Evolutionary conservation across 1,140 invertebrate genomes (phyloP), one percentile per base, ranked within the genome.

Genomic region (Tetranychus urticae): DNA sequence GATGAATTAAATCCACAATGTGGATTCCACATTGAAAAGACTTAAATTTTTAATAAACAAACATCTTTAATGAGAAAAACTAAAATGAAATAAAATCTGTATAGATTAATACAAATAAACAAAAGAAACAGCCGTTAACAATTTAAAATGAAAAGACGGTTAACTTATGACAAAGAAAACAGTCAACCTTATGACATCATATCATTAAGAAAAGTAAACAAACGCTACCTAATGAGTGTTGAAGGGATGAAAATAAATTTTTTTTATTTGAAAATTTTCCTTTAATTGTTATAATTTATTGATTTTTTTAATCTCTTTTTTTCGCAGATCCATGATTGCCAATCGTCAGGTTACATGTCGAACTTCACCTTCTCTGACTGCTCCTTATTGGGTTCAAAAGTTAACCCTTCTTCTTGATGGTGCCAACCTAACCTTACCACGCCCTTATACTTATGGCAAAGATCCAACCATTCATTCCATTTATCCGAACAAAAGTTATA

Each of bases 361-460:
- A 31, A 63, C 61, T 14, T 55, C 52, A n/a, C 12, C 57, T 36
- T 34, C 58, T 12, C 61, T 50, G 34, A 56, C 37, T 36, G 10
- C 39, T 6, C 23, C 48, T n/a, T 60, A 60, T 52, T 14, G 33
- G 34, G 62, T 56, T 31, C 35, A 34, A 56, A 78, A 75, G 63
- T 69, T 89, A 54, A 83, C 81, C 2, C 72, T 94, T 14, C 79
- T 78, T 68, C 88, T 93, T 65, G 89, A 94, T 70, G 82, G 83
- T 13, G 84, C 86, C 0, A 85, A 83, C 67, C 74, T 83, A 58
- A 82, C 82, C 1, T 72, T 86, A 35, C 70, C 73, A 37, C 75
- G 77, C 10, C 81, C 88, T 23, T 96, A 86, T 68, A 85, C 84
- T 66, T 96, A 91, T 69, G 88, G 86, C 36, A 79, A 82, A 61